Evolutionary conservation across 2,113 vertebrate genomes (phyloP).

Genomic region (Microtus pennsylvanicus): DNA sequence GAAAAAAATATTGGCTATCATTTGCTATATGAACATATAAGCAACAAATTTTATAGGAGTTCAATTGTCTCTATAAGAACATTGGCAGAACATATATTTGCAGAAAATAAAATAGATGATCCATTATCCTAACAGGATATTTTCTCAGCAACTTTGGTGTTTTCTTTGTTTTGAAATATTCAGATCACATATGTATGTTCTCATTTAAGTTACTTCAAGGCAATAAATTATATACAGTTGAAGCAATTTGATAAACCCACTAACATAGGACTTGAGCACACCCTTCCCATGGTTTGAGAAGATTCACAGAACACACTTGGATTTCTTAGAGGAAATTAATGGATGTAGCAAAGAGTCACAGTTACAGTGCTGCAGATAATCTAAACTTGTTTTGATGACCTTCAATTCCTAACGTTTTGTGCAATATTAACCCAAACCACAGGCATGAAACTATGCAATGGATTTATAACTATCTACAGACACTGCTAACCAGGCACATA

Average conservation of each 20-base stretch:
- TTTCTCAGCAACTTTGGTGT: not conserved
- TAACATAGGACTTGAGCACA: not conserved
- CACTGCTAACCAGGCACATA: not conserved
- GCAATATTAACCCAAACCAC: slow-evolving; percentile 49
- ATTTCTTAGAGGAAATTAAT: not conserved
- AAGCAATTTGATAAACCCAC: not conserved
- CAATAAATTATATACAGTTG: not conserved
- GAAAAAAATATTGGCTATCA: not conserved
- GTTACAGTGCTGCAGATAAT: not conserved
- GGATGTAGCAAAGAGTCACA: not conserved
- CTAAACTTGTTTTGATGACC: not conserved
- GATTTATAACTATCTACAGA: not conserved
- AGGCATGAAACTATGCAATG: not conserved
- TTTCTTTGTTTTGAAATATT: slow-evolving; percentile 19
- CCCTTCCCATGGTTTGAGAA: not conserved
- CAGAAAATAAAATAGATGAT: not conserved
- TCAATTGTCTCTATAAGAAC: not conserved
- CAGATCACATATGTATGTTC: not conserved
- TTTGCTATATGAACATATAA: not conserved
- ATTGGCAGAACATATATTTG: not conserved
- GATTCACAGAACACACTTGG: not conserved
- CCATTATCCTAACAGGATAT: not conserved
- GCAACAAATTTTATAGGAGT: slow-evolving; percentile 33
- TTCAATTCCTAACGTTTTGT: slow-evolving; percentile 42
- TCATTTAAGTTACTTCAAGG: not conserved